Percentiles rank a stretch among this genome's conserved stretches.
Conservation (phyloP, 2,113 vertebrate genomes). For the Ammodytes dubius region DNA sequence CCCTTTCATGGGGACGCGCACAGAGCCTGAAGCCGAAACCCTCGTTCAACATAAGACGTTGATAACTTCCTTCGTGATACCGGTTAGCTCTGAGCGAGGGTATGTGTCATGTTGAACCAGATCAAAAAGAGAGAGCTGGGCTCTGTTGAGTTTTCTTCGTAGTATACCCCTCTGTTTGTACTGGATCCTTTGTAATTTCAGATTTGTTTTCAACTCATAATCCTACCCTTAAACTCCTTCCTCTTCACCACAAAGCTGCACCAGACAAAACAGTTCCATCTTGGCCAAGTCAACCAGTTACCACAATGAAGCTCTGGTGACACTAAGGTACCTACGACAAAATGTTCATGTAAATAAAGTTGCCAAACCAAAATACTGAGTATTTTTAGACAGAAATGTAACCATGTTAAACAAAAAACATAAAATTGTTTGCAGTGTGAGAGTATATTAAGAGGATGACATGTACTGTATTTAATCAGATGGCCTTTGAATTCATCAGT, state of each 20-base stretch:
- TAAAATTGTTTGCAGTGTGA: neutral
- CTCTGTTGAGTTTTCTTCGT: no score
- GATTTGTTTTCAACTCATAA: neutral
- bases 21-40: no score
- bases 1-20: no score
- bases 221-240: neutral
- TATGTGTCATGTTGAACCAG: no score
- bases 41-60: no score
- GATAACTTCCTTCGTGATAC: no score
- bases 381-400: neutral
- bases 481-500: constrained; percentile 27
- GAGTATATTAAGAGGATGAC: constrained; percentile 12
- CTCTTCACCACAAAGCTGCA: constrained; percentile 3
- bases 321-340: neutral
- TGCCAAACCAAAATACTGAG: neutral
- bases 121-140: no score
- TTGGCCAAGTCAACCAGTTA: neutral
- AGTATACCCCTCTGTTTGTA: neutral
- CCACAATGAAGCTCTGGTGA: neutral
- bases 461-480: constrained; percentile 17
- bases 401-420: neutral
- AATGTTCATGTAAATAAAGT: neutral
- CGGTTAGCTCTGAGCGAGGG: no score
- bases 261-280: constrained; percentile 12
- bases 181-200: neutral